Conservation (phyloP, 2,888 invertebrate genomes). For the Hemithea aestivaria region DNA sequence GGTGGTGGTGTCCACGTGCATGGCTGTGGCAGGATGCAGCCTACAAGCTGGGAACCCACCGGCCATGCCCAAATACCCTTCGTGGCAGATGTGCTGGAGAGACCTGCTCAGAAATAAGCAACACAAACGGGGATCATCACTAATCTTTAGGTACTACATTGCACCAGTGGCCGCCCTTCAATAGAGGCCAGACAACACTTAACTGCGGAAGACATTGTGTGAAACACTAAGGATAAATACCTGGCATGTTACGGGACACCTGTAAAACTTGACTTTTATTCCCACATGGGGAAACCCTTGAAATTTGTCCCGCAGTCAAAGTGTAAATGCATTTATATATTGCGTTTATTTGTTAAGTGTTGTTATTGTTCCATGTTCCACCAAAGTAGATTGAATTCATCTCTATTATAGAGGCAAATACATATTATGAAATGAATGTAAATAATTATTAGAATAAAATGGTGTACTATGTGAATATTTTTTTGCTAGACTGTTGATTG, state of each 20-base stretch:
- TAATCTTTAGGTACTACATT: slow-evolving; percentile 86
- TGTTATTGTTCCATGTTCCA: slow-evolving; percentile 72
- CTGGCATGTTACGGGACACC: too few relatives aligned
- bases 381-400: slow-evolving; percentile 65
- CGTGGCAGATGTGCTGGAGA: slow-evolving; percentile 91
- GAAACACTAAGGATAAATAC: too few relatives aligned
- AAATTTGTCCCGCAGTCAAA: too few relatives aligned
- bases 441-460: slow-evolving; percentile 72
- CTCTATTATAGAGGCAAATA: slow-evolving; percentile 37
- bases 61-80: slow-evolving; percentile 88
- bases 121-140: slow-evolving; percentile 91
- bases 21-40: slow-evolving; percentile 90
- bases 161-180: slow-evolving; percentile 68
- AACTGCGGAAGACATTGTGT: too few relatives aligned
- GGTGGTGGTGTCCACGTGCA: slow-evolving; percentile 93
- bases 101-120: slow-evolving; percentile 87
- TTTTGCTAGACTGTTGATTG: slow-evolving; percentile 69
- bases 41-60: slow-evolving; percentile 91
- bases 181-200: slow-evolving; percentile 39
- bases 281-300: too few relatives aligned
- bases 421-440: slow-evolving; percentile 66
- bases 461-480: slow-evolving; percentile 66
- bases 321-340: slow-evolving; percentile 52
- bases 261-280: too few relatives aligned
- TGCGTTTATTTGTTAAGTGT: slow-evolving; percentile 74